Conservation (phyloP, 2,113 vertebrate species). For the Cairina moschata region DNA sequence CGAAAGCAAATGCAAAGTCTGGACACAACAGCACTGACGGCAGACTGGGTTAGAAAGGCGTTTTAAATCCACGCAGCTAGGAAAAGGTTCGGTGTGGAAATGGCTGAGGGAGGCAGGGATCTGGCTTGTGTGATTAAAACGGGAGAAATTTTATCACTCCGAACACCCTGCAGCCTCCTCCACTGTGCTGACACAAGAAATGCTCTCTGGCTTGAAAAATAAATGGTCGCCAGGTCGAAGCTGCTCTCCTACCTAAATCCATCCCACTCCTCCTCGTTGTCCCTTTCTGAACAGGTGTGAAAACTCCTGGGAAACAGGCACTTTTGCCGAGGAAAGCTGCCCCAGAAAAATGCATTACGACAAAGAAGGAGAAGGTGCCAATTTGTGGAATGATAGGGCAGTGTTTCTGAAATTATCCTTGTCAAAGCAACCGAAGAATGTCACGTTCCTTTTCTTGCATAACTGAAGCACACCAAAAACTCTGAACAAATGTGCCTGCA, state of each 20-base stretch:
- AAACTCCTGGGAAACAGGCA: slow-evolving; percentile 9
- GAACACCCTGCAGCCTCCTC: background rate
- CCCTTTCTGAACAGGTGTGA: background rate
- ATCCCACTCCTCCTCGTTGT: background rate
- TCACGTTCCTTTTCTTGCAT: slow-evolving; percentile 36
- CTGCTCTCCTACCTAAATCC: background rate
- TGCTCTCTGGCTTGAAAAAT: slow-evolving; percentile 6
- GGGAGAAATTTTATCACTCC: background rate
- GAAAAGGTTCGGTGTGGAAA: background rate
- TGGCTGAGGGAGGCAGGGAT: background rate
- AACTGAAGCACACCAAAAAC: slow-evolving; percentile 43
- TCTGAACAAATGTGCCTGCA: slow-evolving; percentile 25
- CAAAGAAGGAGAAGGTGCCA: slow-evolving; percentile 51
- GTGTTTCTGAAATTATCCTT: slow-evolving; percentile 53
- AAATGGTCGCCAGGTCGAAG: background rate
- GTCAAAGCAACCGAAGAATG: slow-evolving; percentile 36
- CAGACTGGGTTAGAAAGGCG: background rate
- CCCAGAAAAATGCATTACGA: background rate
- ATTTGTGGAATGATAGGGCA: slow-evolving; percentile 40
- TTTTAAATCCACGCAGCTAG: background rate
- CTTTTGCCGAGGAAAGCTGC: slow-evolving; percentile 8
- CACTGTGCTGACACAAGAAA: background rate
- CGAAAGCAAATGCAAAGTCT: background rate
- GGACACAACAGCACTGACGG: background rate
- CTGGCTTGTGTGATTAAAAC: background rate